Base-by-base conservation (phyloP, 2,797 vertebrate genomes). In the Onychomys leucogaster region DNA sequence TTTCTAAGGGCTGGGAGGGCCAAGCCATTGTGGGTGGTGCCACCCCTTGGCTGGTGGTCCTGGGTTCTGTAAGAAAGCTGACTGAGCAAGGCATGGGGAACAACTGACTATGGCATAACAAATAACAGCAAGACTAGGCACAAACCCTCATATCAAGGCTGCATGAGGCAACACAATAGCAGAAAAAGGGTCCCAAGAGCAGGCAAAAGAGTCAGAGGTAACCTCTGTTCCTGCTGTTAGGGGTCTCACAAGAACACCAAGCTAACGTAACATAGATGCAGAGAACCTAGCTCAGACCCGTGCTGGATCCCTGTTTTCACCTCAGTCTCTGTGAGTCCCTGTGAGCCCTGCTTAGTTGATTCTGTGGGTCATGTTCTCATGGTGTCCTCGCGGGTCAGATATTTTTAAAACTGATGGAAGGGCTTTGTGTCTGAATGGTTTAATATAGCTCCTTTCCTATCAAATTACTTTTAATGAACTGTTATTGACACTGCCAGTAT, bases 341-440 rank as follows among this genome's bases (percentile, higher is more conserved):
- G 41, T 43, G 71, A 75, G 11, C 37, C 11, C 71, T 75, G 71
- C 11, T 75, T 43, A 75, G 37, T 43, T 43, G 71, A 41, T 75
- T 75, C 37, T 75, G 71, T 75, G 71, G 71, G 71, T 75, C 37
- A 25, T 27, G 71, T 43, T 75, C 71, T 75, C n/a, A 3, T 27
- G 23, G 23, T 75, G 71, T 43, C 5, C 71, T 75, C 2, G 37
- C 1, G 63, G 43, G 12, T 94, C 8, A 69, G 41, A 81, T 82
- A 41, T 92, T 77, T 82, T 19, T 19, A 93, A 95, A 73, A 69
- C n/a, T 21, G 34, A 49, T 82, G 37, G 46, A 12, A 69, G 27
- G 67, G 12, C 29, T 73, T 96, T 13, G 1, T 76, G 55, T 75
- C 37, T 92, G n/a, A 92, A 55, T 84, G 34, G 86, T 95, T 95